Percentiles rank a stretch among this genome's conserved stretches.
phyloP scores from a whole-genome alignment of 2,888 invertebrate genomes.

The Nomada lathburiana region DNA sequence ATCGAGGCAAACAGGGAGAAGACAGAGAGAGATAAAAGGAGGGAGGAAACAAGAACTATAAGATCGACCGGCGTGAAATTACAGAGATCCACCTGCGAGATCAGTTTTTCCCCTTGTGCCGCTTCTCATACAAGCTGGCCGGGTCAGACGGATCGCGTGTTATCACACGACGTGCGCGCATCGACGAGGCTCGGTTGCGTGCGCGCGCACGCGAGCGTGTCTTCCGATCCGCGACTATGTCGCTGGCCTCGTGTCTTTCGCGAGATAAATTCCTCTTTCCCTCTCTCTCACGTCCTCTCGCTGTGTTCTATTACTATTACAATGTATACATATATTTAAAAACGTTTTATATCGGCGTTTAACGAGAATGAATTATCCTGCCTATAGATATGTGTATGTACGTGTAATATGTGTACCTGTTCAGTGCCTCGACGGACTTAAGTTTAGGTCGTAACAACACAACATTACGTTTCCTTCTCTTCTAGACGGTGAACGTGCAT shows the following conservation, averaged over 20 bases:
- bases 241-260: slow-evolving; percentile 35
- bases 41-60: neutral
- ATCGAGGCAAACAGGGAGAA: neutral
- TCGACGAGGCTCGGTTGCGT: slow-evolving; percentile 47
- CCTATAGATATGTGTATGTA: neutral
- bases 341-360: too few relatives aligned
- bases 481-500: slow-evolving; percentile 8
- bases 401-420: too few relatives aligned
- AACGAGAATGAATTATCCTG: too few relatives aligned
- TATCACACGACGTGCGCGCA: slow-evolving; percentile 59
- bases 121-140: slow-evolving; percentile 58
- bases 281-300: slow-evolving; percentile 19
- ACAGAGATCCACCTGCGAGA: neutral
- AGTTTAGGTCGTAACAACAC: too few relatives aligned
- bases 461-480: neutral
- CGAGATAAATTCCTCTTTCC: slow-evolving; percentile 10
- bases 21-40: neutral
- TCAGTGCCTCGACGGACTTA: too few relatives aligned
- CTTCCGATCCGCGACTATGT: slow-evolving; percentile 42
- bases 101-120: slow-evolving; percentile 55
- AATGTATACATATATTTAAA: neutral
- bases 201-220: slow-evolving; percentile 60
- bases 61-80: neutral
- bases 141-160: slow-evolving; percentile 41
- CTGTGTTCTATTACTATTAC: neutral